Conservation (phyloP, 2,797 vertebrate genomes). For the Sebastes baramenuke region DNA sequence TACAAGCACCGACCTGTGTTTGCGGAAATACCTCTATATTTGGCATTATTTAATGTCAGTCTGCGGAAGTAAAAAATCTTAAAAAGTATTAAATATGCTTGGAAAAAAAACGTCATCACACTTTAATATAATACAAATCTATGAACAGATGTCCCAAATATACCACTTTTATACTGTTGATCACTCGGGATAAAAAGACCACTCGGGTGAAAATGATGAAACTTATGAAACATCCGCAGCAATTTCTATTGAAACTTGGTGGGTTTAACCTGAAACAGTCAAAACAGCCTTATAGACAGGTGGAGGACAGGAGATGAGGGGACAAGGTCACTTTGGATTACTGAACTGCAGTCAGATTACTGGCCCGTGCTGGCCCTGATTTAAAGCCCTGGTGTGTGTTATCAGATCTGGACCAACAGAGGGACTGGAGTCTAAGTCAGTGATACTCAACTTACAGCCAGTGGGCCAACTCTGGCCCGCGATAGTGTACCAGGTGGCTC, state of each 20-base stretch:
- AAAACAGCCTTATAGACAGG: neutral
- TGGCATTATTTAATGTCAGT: conserved; percentile 28
- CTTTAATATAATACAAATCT: conserved; percentile 52
- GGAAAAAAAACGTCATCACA: neutral
- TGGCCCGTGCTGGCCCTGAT: neutral
- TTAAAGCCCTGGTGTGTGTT: conserved; percentile 40
- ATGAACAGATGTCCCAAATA: conserved; percentile 45
- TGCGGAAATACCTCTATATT: conserved; percentile 3
- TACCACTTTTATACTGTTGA: neutral
- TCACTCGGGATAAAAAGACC: neutral
- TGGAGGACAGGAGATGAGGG: neutral
- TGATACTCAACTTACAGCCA: neutral
- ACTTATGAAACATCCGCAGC: neutral
- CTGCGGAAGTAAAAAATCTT: conserved; percentile 20
- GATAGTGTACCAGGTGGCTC: neutral
- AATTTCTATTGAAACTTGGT: neutral
- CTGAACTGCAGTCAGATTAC: conserved; percentile 37
- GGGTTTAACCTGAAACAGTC: neutral
- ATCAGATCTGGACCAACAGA: conserved; percentile 12
- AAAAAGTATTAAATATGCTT: conserved; percentile 52
- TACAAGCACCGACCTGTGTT: neutral
- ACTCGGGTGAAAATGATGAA: neutral
- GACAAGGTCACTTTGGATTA: conserved; percentile 64
- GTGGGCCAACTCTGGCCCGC: too few relatives aligned
- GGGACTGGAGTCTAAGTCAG: conserved; percentile 1